These are phyloP conservation scores for Calcarius lapponicus DNA, from an alignment of 2,797 vertebrate species.

Conservation along the genomic window DNA sequence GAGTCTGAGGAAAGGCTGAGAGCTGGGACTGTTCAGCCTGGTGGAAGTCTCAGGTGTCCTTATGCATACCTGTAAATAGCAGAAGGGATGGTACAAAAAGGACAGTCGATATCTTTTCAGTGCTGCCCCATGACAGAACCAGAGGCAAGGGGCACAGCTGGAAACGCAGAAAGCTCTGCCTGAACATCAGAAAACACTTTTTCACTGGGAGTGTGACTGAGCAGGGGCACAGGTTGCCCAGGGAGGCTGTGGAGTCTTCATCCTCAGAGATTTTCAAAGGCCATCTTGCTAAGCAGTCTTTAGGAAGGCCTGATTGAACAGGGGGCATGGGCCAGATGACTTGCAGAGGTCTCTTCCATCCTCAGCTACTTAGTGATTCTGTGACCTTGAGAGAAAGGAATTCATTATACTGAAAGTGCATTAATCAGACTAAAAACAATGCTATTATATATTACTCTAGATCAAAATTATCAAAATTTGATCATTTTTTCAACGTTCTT, in stretches of 20 bases:
- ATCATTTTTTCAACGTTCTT: not conserved
- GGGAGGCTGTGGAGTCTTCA: not conserved
- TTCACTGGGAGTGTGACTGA: not conserved
- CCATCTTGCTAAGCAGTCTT: fast-evolving
- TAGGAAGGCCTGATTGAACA: not conserved
- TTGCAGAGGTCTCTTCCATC: not conserved
- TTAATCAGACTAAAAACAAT: not conserved
- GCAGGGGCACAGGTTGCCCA: not conserved
- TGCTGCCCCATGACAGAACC: not conserved
- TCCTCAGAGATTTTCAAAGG: not conserved
- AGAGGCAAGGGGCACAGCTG: not conserved
- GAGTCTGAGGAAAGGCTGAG: not conserved
- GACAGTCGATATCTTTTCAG: not conserved
- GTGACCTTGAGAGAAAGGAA: not conserved
- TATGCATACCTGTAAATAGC: not conserved
- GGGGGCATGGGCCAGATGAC: not conserved
- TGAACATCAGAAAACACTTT: not conserved
- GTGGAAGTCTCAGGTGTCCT: not conserved
- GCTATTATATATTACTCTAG: not conserved
- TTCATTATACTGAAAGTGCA: not conserved
- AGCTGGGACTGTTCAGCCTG: not conserved
- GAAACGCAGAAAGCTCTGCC: not conserved
- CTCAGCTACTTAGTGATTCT: not conserved
- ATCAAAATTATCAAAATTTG: not conserved
- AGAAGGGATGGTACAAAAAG: not conserved